phyloP scores from a whole-genome alignment of 30 jellyfish, hydroid and myxozoan species.

The Catostylus mosaicus region DNA sequence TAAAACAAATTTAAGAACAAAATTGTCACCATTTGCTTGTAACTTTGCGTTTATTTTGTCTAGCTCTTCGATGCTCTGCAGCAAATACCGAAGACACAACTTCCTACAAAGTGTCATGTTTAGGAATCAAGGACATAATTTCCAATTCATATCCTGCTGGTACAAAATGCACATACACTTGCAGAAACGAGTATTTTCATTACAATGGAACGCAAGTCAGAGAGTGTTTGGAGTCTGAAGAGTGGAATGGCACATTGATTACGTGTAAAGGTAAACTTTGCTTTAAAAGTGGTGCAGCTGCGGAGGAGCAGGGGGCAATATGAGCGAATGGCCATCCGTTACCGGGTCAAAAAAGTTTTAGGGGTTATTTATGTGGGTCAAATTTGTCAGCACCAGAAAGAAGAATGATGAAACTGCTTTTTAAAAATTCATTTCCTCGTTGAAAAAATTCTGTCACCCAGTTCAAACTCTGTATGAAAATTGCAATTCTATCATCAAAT shows the following conservation, averaged over 20 bases:
- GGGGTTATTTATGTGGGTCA: too few relatives aligned
- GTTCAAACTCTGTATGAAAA: too few relatives aligned
- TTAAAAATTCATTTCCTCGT: neutral
- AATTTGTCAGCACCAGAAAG: too few relatives aligned
- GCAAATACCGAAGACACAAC: neutral
- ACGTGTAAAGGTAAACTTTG: slow-evolving; percentile 57
- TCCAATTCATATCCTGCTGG: slow-evolving; percentile 48
- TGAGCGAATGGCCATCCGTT: too few relatives aligned
- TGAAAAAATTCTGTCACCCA: neutral
- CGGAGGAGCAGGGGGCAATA: too few relatives aligned
- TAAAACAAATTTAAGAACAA: too few relatives aligned
- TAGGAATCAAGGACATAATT: slow-evolving; percentile 27
- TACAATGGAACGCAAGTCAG: slow-evolving; percentile 57
- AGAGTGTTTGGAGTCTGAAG: slow-evolving; percentile 63
- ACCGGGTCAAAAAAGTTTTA: neutral
- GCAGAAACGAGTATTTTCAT: slow-evolving; percentile 65
- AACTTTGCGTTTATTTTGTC: neutral
- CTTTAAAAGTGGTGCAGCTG: too few relatives aligned
- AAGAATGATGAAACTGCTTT: neutral
- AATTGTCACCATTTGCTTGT: too few relatives aligned
- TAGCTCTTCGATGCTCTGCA: slow-evolving; percentile 46
- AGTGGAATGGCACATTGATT: slow-evolving; percentile 64
- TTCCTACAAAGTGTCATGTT: slow-evolving; percentile 5
- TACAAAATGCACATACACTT: slow-evolving; percentile 61
- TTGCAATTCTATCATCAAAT: too few relatives aligned